Percentiles rank a stretch among this genome's conserved stretches.
These are phyloP conservation scores for Danio kyathit DNA, from an alignment of 2,797 vertebrate genomes.

Conservation along the genomic window DNA sequence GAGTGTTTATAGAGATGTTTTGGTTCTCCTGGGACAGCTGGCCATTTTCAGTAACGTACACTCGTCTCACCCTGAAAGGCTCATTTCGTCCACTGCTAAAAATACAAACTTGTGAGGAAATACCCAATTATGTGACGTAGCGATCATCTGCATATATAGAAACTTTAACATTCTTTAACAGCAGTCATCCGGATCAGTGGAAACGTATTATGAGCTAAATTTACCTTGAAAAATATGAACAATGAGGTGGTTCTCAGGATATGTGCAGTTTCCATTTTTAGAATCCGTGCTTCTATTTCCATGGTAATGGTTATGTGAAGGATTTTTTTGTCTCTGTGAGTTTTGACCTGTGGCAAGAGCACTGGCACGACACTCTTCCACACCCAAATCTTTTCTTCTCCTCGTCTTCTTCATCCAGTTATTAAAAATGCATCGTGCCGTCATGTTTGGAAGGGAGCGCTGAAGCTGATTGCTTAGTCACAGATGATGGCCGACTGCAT, in stretches of 20 bases:
- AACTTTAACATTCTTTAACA: conserved; percentile 17
- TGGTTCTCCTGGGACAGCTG: conserved; percentile 52
- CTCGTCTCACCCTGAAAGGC: conserved; percentile 30
- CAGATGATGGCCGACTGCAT: not conserved
- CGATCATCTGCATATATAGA: conserved; percentile 35
- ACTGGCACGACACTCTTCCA: conserved; percentile 5
- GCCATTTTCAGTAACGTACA: conserved; percentile 46
- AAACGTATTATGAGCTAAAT: conserved; percentile 28
- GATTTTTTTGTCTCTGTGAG: conserved; percentile 23
- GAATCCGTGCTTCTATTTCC: conserved; percentile 46
- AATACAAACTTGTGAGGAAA: conserved; percentile 49
- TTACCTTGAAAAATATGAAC: conserved; percentile 29
- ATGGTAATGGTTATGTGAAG: conserved; percentile 48
- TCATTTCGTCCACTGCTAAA: conserved; percentile 35
- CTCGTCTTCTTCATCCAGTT: not conserved
- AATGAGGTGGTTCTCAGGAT: conserved; percentile 38
- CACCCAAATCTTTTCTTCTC: conserved; percentile 30
- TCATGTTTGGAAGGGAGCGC: conserved; percentile 30
- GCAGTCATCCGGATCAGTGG: not conserved
- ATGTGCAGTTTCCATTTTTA: conserved; percentile 48
- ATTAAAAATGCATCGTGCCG: conserved; percentile 39
- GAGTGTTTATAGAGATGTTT: conserved; percentile 52
- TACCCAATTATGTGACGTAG: conserved; percentile 31
- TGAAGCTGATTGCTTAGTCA: conserved; percentile 25
- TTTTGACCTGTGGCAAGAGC: conserved; percentile 26